A percentile compares a stretch with the other conserved stretches of the same genome.
Evolutionary conservation across 2,888 invertebrate species (phyloP).

Genomic region (Cactoblastis cactorum): DNA sequence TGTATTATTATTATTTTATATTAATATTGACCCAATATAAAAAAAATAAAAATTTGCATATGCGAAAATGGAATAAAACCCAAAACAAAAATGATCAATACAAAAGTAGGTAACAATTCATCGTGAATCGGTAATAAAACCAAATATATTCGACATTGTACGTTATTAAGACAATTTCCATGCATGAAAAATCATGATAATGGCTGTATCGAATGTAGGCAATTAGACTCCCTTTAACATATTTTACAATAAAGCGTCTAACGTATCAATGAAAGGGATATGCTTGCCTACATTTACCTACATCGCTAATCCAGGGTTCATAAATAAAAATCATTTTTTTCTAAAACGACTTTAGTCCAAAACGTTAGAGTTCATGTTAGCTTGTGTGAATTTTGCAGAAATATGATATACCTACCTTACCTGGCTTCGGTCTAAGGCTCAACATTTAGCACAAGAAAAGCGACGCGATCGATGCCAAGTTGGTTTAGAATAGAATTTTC

Average conservation of each 20-base stretch:
- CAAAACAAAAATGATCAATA: too few species aligned
- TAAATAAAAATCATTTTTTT: constrained; percentile 19
- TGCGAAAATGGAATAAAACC: too few species aligned
- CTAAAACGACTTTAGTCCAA: constrained; percentile 27
- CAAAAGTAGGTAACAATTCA: too few species aligned
- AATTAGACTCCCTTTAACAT: too few species aligned
- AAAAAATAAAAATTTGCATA: too few species aligned
- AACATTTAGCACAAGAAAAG: background rate
- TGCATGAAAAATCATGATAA: too few species aligned
- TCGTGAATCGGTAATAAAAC: too few species aligned
- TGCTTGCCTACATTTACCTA: background rate
- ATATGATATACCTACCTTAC: background rate
- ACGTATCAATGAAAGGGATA: background rate
- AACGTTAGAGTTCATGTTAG: constrained; percentile 11
- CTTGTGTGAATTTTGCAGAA: background rate
- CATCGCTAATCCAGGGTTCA: constrained; percentile 20
- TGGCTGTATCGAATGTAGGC: too few species aligned
- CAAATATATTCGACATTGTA: too few species aligned
- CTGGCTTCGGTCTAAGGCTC: background rate
- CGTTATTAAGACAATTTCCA: too few species aligned
- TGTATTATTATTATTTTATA: too few species aligned
- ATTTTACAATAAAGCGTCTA: background rate
- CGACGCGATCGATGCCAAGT: background rate
- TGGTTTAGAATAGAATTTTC: background rate
- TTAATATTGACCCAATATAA: too few species aligned